Evolutionary conservation across 2,797 vertebrate species (phyloP).

Genomic region (Odontamblyopus lacepedii): DNA sequence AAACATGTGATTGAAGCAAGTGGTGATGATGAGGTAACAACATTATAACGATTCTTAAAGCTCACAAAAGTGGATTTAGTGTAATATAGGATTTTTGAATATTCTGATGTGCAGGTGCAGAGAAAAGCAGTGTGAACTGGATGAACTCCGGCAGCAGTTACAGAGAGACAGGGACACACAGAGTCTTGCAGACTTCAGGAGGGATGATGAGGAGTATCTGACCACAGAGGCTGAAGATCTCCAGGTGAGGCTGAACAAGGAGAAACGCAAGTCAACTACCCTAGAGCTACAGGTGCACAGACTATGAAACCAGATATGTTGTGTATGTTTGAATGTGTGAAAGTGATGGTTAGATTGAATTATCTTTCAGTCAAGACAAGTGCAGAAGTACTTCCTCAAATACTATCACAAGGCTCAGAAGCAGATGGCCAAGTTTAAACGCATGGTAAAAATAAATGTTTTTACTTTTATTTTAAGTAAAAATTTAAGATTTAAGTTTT

Average conservation of each 20-base stretch:
- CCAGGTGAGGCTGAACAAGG: conserved; percentile 69
- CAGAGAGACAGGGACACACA: conserved; percentile 46
- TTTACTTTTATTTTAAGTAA: neutral
- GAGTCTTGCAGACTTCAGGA: conserved; percentile 39
- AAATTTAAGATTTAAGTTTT: too few species aligned
- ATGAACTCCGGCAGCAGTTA: conserved; percentile 55
- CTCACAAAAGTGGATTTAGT: too few species aligned
- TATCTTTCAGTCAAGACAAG: conserved; percentile 73
- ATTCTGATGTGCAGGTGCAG: conserved; percentile 38
- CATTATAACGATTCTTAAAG: too few species aligned
- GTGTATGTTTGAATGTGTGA: neutral
- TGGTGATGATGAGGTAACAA: too few species aligned
- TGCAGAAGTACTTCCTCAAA: conserved; percentile 73
- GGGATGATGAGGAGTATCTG: conserved; percentile 67
- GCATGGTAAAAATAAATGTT: conserved; percentile 76
- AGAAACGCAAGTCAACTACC: conserved; percentile 71
- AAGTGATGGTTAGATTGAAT: neutral
- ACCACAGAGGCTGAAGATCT: conserved; percentile 71
- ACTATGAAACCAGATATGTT: too few species aligned
- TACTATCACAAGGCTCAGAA: conserved; percentile 76
- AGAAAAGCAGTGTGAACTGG: conserved; percentile 34
- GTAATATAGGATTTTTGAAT: too few species aligned
- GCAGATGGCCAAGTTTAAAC: conserved; percentile 77
- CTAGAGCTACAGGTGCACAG: conserved; percentile 78
- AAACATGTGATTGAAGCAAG: too few species aligned